Evolutionary conservation across 2,888 invertebrate species (phyloP).

Genomic region (Chromoteleia sp.): DNA sequence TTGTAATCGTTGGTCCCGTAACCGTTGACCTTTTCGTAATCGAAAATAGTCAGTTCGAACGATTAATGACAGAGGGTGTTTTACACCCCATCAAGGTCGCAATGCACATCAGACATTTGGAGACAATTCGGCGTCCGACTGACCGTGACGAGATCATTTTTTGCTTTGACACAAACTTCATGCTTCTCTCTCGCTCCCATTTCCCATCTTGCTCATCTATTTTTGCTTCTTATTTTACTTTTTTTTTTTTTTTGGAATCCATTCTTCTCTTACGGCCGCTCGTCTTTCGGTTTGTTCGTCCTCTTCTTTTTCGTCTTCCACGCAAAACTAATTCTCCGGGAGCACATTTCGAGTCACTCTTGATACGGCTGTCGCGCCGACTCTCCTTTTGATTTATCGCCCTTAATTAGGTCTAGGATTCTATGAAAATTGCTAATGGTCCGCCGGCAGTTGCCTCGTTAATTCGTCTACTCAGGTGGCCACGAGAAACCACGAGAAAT

Average conservation of each 20-base stretch:
- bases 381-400: constrained; percentile 79
- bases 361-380: constrained; percentile 73
- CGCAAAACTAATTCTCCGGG: constrained; percentile 72
- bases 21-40: constrained; percentile 63
- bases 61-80: constrained; percentile 68
- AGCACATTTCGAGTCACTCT: constrained; percentile 71
- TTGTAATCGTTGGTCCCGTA: constrained; percentile 36
- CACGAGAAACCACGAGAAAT: constrained; percentile 32
- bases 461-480: constrained; percentile 61
- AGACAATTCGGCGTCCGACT: constrained; percentile 69
- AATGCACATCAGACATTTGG: constrained; percentile 68
- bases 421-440: constrained; percentile 76
- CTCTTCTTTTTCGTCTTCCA: constrained; percentile 64
- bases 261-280: constrained; percentile 55
- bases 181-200: constrained; percentile 30
- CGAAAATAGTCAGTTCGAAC: constrained; percentile 63
- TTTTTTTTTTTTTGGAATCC: constrained; percentile 63
- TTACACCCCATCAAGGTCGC: constrained; percentile 70
- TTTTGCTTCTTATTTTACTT: constrained; percentile 50
- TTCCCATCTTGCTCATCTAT: constrained; percentile 40
- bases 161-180: constrained; percentile 64
- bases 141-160: constrained; percentile 71
- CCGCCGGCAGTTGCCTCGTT: constrained; percentile 55
- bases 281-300: constrained; percentile 47
- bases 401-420: constrained; percentile 79